Conservation (phyloP, 2,113 vertebrate genomes). For the Cheilinus undulatus region DNA sequence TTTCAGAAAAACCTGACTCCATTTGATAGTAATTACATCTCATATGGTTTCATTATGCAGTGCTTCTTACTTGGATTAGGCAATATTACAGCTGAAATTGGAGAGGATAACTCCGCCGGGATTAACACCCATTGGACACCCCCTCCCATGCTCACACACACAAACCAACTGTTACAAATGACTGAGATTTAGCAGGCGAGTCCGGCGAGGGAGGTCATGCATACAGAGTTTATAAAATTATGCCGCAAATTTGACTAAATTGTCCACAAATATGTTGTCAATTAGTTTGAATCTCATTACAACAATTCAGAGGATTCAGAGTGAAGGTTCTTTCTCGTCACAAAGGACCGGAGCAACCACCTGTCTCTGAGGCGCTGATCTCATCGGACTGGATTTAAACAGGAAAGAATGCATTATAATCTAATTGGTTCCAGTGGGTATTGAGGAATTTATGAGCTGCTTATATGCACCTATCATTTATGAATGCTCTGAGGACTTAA, state of each 20-base stretch:
- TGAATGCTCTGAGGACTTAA: background rate
- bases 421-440: conserved; percentile 7
- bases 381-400: background rate
- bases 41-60: conserved; percentile 59
- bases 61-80: conserved; percentile 63
- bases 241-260: background rate
- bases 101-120: conserved; percentile 49
- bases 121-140: conserved; percentile 48
- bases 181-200: conserved; percentile 9
- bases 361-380: background rate
- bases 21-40: conserved; percentile 72
- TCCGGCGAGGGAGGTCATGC: background rate
- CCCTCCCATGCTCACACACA: background rate
- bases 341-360: background rate
- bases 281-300: background rate
- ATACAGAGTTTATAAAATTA: background rate
- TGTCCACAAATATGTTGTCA: background rate
- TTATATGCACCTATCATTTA: background rate
- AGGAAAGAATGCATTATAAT: background rate
- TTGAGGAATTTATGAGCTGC: background rate
- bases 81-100: conserved; percentile 56
- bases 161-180: conserved; percentile 13
- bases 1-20: conserved; percentile 53
- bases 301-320: background rate
- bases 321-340: background rate